Evolutionary conservation across 2,888 invertebrate species (phyloP), one percentile per base, ranked within the genome.

Genomic region (Dyspetes luteomarginatus): DNA sequence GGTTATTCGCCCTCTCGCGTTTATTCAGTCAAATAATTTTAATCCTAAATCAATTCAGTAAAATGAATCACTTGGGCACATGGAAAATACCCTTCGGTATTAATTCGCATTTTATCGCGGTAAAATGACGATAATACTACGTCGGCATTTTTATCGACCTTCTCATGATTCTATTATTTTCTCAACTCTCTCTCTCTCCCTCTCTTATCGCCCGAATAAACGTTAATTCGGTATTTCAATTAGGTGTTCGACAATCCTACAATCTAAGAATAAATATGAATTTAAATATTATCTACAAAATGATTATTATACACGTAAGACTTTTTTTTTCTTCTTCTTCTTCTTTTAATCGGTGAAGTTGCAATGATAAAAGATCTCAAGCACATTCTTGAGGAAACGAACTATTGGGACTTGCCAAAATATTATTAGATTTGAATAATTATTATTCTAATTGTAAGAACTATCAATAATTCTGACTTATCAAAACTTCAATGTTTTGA

Each of bases 21-120:
- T 82, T 78, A 76, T 81, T 82, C 84, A 81, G 81, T 84, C 74
- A 83, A 85, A 85, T 85, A 85, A 84, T 84, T 84, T 83, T 88
- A 87, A 58, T 83, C 78, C 83, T 85, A 86, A 87, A 86, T 86
- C 85, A 89, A 89, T 89, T 87, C 84, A 87, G 71, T 85, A 82
- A 86, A 90, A 89, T 89, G 89, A 89, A 88, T 88, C 87, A 85
- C 86, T 87, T 83, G 82, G 86, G 85, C 87, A 86, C 85, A 84
- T 81, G 83, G 84, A 86, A 88, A 87, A 72, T 62, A 26, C 50
- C 41, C 67, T 62, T 65, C 58, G 69, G 88, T 88, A 90, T 88
- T 88, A 82, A 84, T 85, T 79, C 85, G 81, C 85, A 86, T 88
- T 89, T 89, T 84, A 85, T 82, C 67, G 55, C 72, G n/a, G 71